phyloP scores from a whole-genome alignment of 2,113 vertebrate species.

The Rhodinocichla rosea region DNA sequence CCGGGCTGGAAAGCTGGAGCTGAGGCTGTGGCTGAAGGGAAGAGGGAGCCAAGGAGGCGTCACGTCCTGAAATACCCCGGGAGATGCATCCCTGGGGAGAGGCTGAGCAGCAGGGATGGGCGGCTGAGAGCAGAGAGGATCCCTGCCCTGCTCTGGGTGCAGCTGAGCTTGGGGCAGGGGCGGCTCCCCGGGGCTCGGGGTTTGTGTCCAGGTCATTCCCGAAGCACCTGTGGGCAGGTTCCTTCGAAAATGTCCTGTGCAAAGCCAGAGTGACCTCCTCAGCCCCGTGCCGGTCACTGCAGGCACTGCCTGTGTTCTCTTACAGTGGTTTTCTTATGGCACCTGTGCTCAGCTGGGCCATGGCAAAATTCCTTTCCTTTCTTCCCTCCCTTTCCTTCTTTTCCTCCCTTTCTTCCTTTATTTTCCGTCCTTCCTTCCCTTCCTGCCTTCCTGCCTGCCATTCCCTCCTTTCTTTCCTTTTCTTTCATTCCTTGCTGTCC shows the following conservation, averaged over 20 bases:
- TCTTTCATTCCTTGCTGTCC: background rate
- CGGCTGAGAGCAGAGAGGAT: background rate
- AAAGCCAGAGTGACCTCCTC: accelerated
- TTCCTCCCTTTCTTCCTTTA: no score
- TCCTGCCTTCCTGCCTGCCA: background rate
- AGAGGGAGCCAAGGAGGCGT: background rate
- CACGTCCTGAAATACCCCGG: accelerated
- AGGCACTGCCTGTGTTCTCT: background rate
- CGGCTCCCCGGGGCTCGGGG: background rate
- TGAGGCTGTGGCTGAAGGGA: background rate
- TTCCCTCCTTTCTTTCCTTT: no score
- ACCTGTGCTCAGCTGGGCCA: accelerated
- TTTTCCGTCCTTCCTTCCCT: no score
- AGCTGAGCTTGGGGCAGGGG: background rate
- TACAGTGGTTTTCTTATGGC: accelerated
- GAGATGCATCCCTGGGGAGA: background rate
- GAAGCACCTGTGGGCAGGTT: accelerated
- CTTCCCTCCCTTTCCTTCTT: no score
- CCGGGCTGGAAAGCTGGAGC: background rate
- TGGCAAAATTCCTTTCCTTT: background rate
- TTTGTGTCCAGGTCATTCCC: background rate
- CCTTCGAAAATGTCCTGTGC: accelerated
- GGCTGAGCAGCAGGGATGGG: background rate
- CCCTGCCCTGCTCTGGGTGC: accelerated
- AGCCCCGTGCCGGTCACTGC: accelerated